phyloP scores from a whole-genome alignment of 2,888 invertebrate genomes.

The Nemapogon koenigi region DNA sequence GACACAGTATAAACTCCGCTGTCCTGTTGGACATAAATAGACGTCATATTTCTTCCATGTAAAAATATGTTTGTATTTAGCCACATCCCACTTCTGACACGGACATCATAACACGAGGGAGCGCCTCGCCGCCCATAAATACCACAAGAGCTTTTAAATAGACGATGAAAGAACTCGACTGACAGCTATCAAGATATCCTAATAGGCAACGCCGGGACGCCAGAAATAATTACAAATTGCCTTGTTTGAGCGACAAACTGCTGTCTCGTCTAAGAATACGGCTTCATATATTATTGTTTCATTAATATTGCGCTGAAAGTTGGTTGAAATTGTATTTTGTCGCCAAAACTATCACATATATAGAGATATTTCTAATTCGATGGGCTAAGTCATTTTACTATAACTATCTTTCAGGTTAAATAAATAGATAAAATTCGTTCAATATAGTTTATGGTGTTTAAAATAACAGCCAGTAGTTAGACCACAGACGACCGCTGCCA shows the following conservation, averaged over 20 bases:
- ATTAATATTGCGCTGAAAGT: background rate
- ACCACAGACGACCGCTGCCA: conserved; percentile 3
- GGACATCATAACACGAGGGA: conserved; percentile 34
- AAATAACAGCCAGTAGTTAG: conserved; percentile 4
- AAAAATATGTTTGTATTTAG: conserved; percentile 50
- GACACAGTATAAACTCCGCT: conserved; percentile 1
- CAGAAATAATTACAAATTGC: conserved; percentile 60
- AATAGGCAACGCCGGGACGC: conserved; percentile 49
- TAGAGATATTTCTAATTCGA: no score
- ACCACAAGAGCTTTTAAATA: conserved; percentile 53
- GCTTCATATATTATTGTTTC: background rate
- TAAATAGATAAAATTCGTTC: no score
- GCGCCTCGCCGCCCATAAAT: conserved; percentile 34
- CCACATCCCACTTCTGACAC: conserved; percentile 32
- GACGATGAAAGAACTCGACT: conserved; percentile 60
- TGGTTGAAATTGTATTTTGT: no score
- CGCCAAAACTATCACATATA: no score
- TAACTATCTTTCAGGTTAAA: no score
- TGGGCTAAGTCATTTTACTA: no score
- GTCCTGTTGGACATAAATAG: conserved; percentile 31
- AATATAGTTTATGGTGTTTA: conserved; percentile 5
- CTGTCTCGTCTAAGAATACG: conserved; percentile 2
- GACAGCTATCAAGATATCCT: conserved; percentile 58
- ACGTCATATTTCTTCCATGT: conserved; percentile 38
- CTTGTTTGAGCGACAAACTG: conserved; percentile 19